These are phyloP conservation scores for Brachyhypopomus gauderio DNA, from an alignment of 2,113 vertebrate species.

Conservation along the genomic window DNA sequence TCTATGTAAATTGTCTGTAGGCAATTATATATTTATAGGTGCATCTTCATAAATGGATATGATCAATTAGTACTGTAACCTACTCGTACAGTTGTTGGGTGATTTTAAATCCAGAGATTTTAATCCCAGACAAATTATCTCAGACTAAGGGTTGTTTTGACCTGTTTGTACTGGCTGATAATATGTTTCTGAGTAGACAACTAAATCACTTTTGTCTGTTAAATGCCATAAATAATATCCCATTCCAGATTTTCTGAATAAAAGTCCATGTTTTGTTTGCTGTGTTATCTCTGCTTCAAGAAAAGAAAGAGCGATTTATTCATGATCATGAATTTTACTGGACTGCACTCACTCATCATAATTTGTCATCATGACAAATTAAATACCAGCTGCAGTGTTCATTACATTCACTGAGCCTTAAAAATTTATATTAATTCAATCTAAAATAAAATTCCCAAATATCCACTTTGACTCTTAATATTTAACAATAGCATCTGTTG, in stretches of 20 bases:
- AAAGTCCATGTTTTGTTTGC: background rate
- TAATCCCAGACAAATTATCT: too few relatives aligned
- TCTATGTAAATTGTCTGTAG: background rate
- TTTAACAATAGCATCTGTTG: background rate
- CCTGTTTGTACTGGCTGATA: too few relatives aligned
- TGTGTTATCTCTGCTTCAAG: background rate
- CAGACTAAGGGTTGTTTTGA: too few relatives aligned
- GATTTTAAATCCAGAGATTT: too few relatives aligned
- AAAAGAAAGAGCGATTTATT: background rate
- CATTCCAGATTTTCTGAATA: background rate
- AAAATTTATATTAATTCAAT: background rate
- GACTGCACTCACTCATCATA: background rate
- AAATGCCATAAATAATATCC: too few relatives aligned
- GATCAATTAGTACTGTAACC: too few relatives aligned
- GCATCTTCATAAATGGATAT: background rate
- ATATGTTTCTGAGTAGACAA: too few relatives aligned
- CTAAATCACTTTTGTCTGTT: too few relatives aligned
- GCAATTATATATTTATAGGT: background rate
- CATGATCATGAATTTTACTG: slow-evolving; percentile 51
- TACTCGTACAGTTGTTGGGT: too few relatives aligned
- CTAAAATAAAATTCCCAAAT: background rate
- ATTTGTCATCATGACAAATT: background rate
- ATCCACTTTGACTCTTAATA: background rate
- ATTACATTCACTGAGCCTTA: slow-evolving; percentile 29
- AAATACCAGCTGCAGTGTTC: background rate